phyloP scores from a whole-genome alignment of 2,113 vertebrate species.

The Nesogale talazaci region DNA sequence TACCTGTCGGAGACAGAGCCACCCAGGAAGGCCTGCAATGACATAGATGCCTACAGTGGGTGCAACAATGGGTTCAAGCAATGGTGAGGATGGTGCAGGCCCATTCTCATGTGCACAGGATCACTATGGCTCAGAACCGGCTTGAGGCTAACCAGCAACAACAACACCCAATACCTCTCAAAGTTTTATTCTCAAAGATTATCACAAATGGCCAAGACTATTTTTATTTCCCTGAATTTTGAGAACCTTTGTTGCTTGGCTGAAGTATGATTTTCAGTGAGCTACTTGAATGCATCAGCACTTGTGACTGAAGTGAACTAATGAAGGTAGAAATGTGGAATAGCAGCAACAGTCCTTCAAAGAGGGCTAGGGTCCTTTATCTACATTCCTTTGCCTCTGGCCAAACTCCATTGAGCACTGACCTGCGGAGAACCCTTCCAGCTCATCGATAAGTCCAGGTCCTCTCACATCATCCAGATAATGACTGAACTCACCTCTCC shows the following conservation, averaged over 20 bases:
- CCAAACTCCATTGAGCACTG: not conserved
- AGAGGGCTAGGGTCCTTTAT: not conserved
- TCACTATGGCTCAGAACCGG: too few relatives aligned
- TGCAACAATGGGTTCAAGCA: too few relatives aligned
- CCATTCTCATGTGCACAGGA: too few relatives aligned
- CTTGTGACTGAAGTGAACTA: not conserved
- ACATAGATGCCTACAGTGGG: too few relatives aligned
- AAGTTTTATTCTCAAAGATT: constrained; percentile 17
- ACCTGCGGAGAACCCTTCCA: not conserved
- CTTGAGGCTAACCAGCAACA: too few relatives aligned
- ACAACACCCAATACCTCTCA: not conserved
- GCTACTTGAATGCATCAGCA: constrained; percentile 14
- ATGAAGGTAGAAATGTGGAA: constrained; percentile 6
- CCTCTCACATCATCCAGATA: constrained; percentile 9
- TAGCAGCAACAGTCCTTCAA: not conserved
- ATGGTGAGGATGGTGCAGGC: too few relatives aligned
- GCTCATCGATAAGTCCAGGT: not conserved
- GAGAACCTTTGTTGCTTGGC: constrained; percentile 1
- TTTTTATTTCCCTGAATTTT: constrained; percentile 30
- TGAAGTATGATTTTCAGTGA: constrained; percentile 47
- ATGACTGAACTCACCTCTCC: not conserved
- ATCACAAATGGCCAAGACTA: not conserved
- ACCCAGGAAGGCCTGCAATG: too few relatives aligned
- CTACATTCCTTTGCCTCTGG: not conserved
- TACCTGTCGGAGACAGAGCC: too few relatives aligned